Base-by-base conservation (phyloP, 2,888 invertebrate genomes). In the Ctenicera cuprea region DNA sequence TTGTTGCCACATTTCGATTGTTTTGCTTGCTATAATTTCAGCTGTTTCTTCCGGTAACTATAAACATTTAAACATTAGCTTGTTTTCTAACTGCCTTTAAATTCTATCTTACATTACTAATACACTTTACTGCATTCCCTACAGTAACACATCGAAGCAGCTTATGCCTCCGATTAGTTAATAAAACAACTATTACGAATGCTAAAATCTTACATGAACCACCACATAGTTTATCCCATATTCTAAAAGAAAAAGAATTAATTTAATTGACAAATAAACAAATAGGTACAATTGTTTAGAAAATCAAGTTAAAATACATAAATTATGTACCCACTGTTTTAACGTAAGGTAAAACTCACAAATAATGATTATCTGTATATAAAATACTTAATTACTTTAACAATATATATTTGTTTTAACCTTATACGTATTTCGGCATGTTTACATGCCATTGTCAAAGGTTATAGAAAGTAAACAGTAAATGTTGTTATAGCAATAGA, bases 221-320 rank as follows among this genome's bases (percentile, higher is more conserved):
- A 45, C 94, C 95, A 83, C 94, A 93, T 37, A 97, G 88, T 87
- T 96, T 96, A 85, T 97, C 96, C 95, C 96, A 96, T 77, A 97
- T 93, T 84, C 95, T 95, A 79, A 81, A 89, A 52, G 3, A 33
- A 88, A 37, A 66, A 33, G 16, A 71, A 63, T n/a, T n/a, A n/a
- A n/a, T n/a, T n/a, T n/a, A n/a, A n/a, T n/a, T n/a, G 26, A 11
- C 26, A 5, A n/a, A 18, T 22, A 41, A 30, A 7, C n/a, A 12
- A 11, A 26, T 41, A 64, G n/a, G 9, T 5, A 26, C 26, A 26
- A 5, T 2, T 26, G 5, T 5, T 26, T 26, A 26, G n/a, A 26
- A 26, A 26, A 26, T 26, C 26, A 26, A 5, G n/a, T n/a, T n/a
- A n/a, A n/a, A n/a, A n/a, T n/a, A n/a, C n/a, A n/a, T n/a, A n/a